Conservation (phyloP, 2,797 vertebrate species). For the Sandelia bainsii region DNA sequence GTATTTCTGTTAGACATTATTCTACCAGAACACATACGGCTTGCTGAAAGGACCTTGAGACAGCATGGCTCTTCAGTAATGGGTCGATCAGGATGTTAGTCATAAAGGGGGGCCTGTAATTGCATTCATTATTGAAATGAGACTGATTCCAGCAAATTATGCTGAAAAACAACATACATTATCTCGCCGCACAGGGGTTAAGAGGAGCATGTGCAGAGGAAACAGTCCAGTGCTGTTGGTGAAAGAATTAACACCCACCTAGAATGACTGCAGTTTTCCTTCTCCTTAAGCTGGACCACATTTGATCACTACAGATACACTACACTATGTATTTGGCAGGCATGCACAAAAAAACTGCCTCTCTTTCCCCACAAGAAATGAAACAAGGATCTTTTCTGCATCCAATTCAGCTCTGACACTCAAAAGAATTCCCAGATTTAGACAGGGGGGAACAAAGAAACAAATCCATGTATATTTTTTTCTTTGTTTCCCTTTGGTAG, state of each 20-base stretch:
- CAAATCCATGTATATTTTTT: conserved; percentile 16
- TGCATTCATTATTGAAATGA: conserved; percentile 80
- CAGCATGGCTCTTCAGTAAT: conserved; percentile 65
- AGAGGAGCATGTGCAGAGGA: conserved; percentile 51
- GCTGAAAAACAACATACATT: conserved; percentile 68
- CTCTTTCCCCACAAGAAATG: conserved; percentile 6
- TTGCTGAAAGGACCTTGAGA: conserved; percentile 44
- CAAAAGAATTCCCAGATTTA: conserved; percentile 18
- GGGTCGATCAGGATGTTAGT: conserved; percentile 73
- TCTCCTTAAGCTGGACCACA: conserved; percentile 13
- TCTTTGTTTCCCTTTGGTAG: conserved; percentile 30
- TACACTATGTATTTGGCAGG: conserved; percentile 12
- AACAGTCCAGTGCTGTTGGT: conserved; percentile 41
- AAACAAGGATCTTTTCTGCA: conserved; percentile 28
- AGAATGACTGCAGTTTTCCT: conserved; percentile 25
- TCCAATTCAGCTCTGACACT: conserved; percentile 10
- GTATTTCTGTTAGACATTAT: conserved; percentile 25
- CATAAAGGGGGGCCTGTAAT: conserved; percentile 74
- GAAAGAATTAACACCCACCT: conserved; percentile 50
- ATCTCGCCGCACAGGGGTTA: conserved; percentile 46
- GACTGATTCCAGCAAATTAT: conserved; percentile 66
- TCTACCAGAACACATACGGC: conserved; percentile 31
- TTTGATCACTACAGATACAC: conserved; percentile 19
- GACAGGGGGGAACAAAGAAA: neutral
- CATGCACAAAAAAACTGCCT: conserved; percentile 14